phyloP scores from a whole-genome alignment of 1,140 invertebrate species.

The Ceratina japonica region DNA sequence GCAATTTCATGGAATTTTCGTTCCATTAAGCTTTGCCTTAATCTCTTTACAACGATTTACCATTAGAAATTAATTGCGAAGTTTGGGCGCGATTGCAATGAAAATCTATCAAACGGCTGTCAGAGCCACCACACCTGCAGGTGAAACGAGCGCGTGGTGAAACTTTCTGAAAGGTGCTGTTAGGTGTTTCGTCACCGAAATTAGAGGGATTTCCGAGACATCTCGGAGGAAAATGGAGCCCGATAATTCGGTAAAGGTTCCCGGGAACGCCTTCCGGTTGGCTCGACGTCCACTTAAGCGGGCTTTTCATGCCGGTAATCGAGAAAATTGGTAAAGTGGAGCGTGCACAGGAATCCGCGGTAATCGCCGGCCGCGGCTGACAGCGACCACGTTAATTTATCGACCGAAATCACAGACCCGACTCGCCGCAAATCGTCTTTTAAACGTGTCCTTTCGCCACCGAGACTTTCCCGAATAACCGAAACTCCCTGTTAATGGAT shows the following conservation, averaged over 20 bases:
- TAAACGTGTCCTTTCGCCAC: constrained; percentile 60
- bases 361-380: constrained; percentile 55
- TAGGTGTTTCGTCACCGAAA: constrained; percentile 57
- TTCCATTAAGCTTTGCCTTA: too few species aligned
- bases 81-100: too few species aligned
- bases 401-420: constrained; percentile 67
- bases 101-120: neutral
- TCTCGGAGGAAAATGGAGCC: constrained; percentile 42
- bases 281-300: constrained; percentile 51
- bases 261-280: constrained; percentile 39
- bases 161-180: constrained; percentile 23
- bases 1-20: too few species aligned
- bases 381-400: constrained; percentile 65
- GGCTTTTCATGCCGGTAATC: constrained; percentile 67
- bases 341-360: constrained; percentile 48
- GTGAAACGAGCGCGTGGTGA: constrained; percentile 21
- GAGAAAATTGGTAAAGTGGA: constrained; percentile 69
- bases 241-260: constrained; percentile 45
- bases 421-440: constrained; percentile 61
- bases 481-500: constrained; percentile 47
- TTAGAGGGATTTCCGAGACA: constrained; percentile 45
- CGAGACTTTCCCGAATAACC: constrained; percentile 48
- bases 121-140: constrained; percentile 41
- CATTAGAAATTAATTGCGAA: too few species aligned
- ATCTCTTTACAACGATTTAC: too few species aligned